Evolutionary conservation across 2,888 invertebrate genomes (phyloP).

Genomic region (Byasa hedistus): DNA sequence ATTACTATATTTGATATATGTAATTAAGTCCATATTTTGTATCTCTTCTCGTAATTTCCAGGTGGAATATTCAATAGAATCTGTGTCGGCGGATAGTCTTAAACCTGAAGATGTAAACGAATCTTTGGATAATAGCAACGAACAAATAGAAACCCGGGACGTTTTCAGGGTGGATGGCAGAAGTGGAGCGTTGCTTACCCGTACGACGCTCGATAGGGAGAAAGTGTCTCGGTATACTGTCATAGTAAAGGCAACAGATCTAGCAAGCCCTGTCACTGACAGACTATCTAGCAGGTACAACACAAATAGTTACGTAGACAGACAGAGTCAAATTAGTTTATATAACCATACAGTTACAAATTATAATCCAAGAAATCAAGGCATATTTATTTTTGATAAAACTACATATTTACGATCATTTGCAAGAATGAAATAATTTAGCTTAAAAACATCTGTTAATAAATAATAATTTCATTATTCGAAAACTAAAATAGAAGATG

Average conservation of each 20-base stretch:
- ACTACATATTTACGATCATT: too few relatives aligned
- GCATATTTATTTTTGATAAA: too few relatives aligned
- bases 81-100: conserved; percentile 80
- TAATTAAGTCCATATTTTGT: too few relatives aligned
- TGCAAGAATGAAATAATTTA: too few relatives aligned
- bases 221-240: conserved; percentile 90
- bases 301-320: too few relatives aligned
- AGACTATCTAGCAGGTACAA: conserved; percentile 85
- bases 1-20: too few relatives aligned
- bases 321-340: too few relatives aligned
- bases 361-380: too few relatives aligned
- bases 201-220: conserved; percentile 92
- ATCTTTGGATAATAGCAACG: conserved; percentile 49
- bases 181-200: conserved; percentile 92
- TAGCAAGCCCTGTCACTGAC: conserved; percentile 88
- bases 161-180: conserved; percentile 92
- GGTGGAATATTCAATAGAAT: conserved; percentile 88
- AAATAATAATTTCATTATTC: too few relatives aligned
- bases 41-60: conserved; percentile 39
- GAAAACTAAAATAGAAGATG: too few relatives aligned
- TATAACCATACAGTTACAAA: too few relatives aligned
- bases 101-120: conserved; percentile 57
- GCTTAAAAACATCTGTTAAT: too few relatives aligned
- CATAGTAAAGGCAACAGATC: conserved; percentile 91
- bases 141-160: conserved; percentile 81